These are phyloP conservation scores for Trichonephila inaurata DNA, from an alignment of 1,140 invertebrate species.

Conservation along the genomic window DNA sequence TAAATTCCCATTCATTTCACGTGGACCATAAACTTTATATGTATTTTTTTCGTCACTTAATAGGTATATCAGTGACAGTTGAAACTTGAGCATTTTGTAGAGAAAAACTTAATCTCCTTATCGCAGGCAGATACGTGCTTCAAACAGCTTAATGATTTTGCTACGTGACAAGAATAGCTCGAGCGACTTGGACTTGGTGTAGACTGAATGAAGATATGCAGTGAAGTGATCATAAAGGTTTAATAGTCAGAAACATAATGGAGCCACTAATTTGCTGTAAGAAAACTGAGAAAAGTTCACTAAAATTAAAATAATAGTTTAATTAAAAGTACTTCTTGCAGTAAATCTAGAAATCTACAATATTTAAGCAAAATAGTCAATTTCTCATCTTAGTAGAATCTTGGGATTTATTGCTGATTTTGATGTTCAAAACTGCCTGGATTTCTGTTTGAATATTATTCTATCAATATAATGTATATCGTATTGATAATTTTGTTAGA, in stretches of 20 bases:
- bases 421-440: too few relatives aligned
- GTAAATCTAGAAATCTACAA: too few relatives aligned
- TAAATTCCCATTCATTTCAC: conserved; percentile 36
- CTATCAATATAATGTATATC: too few relatives aligned
- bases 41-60: conserved; percentile 33
- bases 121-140: background rate
- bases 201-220: background rate
- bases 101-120: conserved; percentile 35
- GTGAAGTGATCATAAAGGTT: background rate
- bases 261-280: too few relatives aligned
- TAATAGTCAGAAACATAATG: background rate
- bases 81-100: conserved; percentile 54
- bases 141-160: conserved; percentile 26
- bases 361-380: too few relatives aligned
- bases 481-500: too few relatives aligned
- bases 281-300: too few relatives aligned
- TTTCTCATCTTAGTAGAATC: too few relatives aligned
- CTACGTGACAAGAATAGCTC: conserved; percentile 44
- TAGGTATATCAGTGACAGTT: conserved; percentile 50
- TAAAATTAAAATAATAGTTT: too few relatives aligned
- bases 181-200: background rate
- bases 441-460: too few relatives aligned
- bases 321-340: too few relatives aligned
- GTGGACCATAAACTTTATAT: conserved; percentile 15
- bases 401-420: too few relatives aligned